Base-by-base conservation (phyloP, 2,797 vertebrate species). In the Sebastes miniatus region DNA sequence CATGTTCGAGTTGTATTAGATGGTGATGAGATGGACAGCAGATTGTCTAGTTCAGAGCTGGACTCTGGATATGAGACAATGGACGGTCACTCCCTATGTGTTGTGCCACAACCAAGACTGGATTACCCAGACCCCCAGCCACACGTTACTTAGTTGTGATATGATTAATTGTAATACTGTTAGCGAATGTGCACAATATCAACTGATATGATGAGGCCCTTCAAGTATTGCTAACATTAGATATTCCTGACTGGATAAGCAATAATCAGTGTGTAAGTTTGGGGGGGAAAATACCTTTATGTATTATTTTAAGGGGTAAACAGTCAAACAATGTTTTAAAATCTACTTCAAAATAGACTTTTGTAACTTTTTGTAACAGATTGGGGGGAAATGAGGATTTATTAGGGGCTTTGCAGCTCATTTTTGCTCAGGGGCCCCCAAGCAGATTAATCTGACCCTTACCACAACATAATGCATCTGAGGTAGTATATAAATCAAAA, bases 1-100 rank as follows among this genome's bases (percentile, higher is more conserved):
- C 20, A 47, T 4, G 5, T 92, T 93, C 74, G 68, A 87, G 3
- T 9, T 87, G 13, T 82, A 25, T 80, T 90, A 81, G 73, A 77
- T 22, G 7, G 2, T 47, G 66, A 74, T 24, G 27, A 70, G 58
- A 74, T 10, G 14, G 25, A 64, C 34, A 6, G 24, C 39, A 39
- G 24, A 27, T 67, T 32, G 24, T 32, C 3, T 1, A 18, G 4
- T 32, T 64, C 58, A 56, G 69, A 88, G 34, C 22, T 69, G 11
- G 31, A 77, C 27, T 77, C 63, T 77, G 61, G 57, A 69, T 66
- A 36, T 56, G 22, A 57, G 16, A 39, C 0, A 3, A 69, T 9
- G 3, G 18, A 34, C 8, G 1, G 6, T 9, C 4, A 1, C 16
- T 39, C 9, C 14, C 4, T 9, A 20, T 18, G 20, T 14, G 4